Percentiles rank a stretch among this genome's conserved stretches.
Evolutionary conservation across 2,888 invertebrate genomes (phyloP).

Genomic region (Hirtodrosophila duncani): DNA sequence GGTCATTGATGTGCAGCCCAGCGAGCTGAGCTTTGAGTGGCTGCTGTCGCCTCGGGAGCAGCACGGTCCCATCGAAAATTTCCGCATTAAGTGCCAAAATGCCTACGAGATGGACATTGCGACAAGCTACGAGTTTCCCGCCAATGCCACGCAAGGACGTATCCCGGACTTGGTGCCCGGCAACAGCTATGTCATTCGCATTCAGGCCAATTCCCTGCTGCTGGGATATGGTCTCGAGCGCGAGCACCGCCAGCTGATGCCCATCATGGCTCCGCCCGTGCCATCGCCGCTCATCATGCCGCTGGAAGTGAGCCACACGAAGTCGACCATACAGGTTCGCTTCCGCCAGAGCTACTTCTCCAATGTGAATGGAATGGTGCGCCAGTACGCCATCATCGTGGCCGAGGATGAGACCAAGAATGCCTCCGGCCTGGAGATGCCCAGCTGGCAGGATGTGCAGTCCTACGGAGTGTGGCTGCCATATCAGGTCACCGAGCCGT

Average conservation of each 20-base stretch:
- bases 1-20: slow-evolving; percentile 88
- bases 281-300: slow-evolving; percentile 85
- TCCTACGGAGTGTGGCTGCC: slow-evolving; percentile 93
- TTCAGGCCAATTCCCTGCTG: slow-evolving; percentile 92
- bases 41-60: slow-evolving; percentile 85
- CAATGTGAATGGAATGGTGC: slow-evolving; percentile 88
- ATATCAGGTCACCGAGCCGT: slow-evolving; percentile 94
- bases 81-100: slow-evolving; percentile 86
- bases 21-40: slow-evolving; percentile 90
- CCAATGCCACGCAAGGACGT: slow-evolving; percentile 83
- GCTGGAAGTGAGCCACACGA: slow-evolving; percentile 86
- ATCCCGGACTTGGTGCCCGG: slow-evolving; percentile 88
- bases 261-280: slow-evolving; percentile 87
- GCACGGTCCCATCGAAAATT: slow-evolving; percentile 90
- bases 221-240: slow-evolving; percentile 87
- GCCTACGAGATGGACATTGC: slow-evolving; percentile 81
- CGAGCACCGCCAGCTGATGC: slow-evolving; percentile 87
- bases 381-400: slow-evolving; percentile 91
- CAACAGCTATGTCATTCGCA: slow-evolving; percentile 87
- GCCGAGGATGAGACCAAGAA: slow-evolving; percentile 91
- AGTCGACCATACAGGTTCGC: slow-evolving; percentile 87
- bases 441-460: slow-evolving; percentile 95
- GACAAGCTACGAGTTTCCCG: slow-evolving; percentile 82
- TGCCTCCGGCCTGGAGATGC: slow-evolving; percentile 89
- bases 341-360: slow-evolving; percentile 94